These are phyloP conservation scores for Oceanites oceanicus DNA, from an alignment of 2,113 vertebrate genomes.

Conservation along the genomic window DNA sequence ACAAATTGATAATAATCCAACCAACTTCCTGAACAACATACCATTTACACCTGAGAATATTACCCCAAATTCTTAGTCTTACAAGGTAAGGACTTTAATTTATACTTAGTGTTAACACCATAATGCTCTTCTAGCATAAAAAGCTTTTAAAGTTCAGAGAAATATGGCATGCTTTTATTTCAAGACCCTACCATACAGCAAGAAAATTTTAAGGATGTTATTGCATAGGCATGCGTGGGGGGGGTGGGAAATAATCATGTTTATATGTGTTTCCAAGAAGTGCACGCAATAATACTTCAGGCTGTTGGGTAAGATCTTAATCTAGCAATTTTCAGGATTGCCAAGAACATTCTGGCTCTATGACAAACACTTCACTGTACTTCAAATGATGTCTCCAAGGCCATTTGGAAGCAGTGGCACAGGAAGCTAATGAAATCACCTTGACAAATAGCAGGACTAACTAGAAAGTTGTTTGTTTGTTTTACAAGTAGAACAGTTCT, in stretches of 20 bases:
- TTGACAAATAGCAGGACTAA: neutral
- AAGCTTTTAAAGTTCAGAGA: neutral
- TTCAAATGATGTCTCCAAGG: neutral
- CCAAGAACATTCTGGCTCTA: neutral
- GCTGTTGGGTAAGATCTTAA: neutral
- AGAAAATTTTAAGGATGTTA: neutral
- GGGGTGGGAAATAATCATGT: neutral
- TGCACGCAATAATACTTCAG: neutral
- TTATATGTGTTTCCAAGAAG: neutral
- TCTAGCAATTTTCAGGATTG: neutral
- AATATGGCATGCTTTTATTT: neutral
- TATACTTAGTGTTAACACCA: neutral
- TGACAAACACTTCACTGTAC: neutral
- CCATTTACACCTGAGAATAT: neutral
- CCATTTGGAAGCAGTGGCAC: neutral
- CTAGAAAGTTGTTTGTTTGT: neutral
- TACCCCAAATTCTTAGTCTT: neutral
- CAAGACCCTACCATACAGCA: neutral
- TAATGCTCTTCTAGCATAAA: neutral
- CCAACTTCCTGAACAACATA: neutral
- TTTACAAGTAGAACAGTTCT: neutral
- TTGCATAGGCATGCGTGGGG: accelerated
- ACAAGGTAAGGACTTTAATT: neutral
- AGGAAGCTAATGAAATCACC: neutral
- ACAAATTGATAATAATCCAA: neutral